phyloP scores from a whole-genome alignment of 2,113 vertebrate species.

The Leucoraja erinaceus region DNA sequence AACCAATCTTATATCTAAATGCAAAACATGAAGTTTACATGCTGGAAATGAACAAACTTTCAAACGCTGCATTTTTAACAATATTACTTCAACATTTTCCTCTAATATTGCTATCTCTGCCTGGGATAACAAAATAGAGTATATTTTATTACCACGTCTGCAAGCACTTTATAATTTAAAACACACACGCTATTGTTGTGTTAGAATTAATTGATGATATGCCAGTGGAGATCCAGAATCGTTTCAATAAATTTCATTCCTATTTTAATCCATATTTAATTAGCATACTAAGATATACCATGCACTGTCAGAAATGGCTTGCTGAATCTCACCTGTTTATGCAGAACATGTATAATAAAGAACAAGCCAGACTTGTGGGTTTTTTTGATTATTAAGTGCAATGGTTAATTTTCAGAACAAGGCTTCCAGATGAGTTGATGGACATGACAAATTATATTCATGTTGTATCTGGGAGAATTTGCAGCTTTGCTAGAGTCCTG shows the following conservation, averaged over 20 bases:
- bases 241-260: not conserved
- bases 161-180: not conserved
- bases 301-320: slow-evolving; percentile 67
- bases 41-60: not conserved
- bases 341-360: slow-evolving; percentile 49
- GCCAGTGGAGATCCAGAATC: not conserved
- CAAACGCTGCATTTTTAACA: not conserved
- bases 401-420: slow-evolving; percentile 79
- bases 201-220: not conserved
- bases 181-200: not conserved
- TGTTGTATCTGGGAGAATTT: slow-evolving; percentile 72
- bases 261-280: slow-evolving; percentile 58
- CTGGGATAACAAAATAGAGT: not conserved
- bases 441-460: slow-evolving; percentile 70
- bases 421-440: slow-evolving; percentile 64
- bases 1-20: not conserved
- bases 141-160: not conserved
- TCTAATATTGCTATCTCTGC: not conserved
- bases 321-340: slow-evolving; percentile 72
- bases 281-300: slow-evolving; percentile 61
- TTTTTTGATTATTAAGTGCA: slow-evolving; percentile 85
- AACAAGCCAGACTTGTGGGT: slow-evolving; percentile 65
- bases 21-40: not conserved
- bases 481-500: slow-evolving; percentile 75
- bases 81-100: not conserved